Conservation (phyloP, 2,888 invertebrate species). For the Athrips mouffetella region DNA sequence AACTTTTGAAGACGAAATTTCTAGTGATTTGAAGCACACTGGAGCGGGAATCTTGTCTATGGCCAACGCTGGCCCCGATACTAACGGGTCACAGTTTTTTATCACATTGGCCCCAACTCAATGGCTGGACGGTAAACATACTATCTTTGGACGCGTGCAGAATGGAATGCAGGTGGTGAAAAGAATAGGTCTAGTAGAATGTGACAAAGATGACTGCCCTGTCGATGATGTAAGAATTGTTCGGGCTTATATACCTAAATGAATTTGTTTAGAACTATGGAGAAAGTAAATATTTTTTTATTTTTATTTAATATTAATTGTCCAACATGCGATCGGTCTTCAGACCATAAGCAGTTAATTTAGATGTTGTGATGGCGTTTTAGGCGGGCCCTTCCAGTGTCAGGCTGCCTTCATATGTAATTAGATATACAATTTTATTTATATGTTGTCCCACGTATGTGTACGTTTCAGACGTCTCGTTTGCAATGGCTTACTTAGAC, state of each 20-base stretch:
- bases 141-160: conserved; percentile 95
- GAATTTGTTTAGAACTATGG: no score
- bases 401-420: no score
- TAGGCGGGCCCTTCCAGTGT: no score
- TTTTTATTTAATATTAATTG: no score
- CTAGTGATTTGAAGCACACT: conserved; percentile 96
- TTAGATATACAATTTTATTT: no score
- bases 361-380: no score
- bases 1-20: conserved; percentile 96
- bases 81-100: conserved; percentile 99
- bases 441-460: no score
- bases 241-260: conserved; percentile 57
- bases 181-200: conserved; percentile 95
- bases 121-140: conserved; percentile 98
- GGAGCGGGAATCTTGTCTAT: conserved; percentile 94
- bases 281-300: no score
- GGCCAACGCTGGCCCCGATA: conserved; percentile 98
- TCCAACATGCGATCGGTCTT: no score
- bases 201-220: conserved; percentile 94
- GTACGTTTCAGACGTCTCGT: no score
- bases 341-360: no score
- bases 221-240: conserved; percentile 91
- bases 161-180: conserved; percentile 94
- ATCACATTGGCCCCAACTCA: conserved; percentile 97
- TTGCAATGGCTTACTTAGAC: no score